A percentile compares a stretch with the other conserved stretches of the same genome.
Conservation (phyloP, 2,113 vertebrate species). For the Scomber colias region DNA sequence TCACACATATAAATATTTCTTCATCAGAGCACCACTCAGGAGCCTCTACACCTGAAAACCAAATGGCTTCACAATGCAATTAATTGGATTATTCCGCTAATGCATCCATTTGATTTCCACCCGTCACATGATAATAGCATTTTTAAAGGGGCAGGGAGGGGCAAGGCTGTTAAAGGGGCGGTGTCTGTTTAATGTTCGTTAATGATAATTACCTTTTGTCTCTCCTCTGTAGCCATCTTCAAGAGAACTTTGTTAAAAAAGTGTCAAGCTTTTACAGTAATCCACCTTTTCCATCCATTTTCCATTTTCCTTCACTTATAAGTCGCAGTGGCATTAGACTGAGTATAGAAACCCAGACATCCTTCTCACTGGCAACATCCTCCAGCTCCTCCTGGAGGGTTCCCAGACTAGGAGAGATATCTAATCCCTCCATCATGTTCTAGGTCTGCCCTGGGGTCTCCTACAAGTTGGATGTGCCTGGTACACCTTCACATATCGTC, state of each 20-base stretch:
- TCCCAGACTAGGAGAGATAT: no score
- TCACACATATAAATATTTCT: constrained; percentile 44
- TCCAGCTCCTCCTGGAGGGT: no score
- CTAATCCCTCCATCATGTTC: no score
- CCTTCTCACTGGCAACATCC: no score
- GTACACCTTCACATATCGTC: no score
- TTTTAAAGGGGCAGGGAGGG: constrained; percentile 23
- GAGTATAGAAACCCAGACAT: no score
- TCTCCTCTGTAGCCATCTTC: background rate
- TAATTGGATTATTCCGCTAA: constrained; percentile 58
- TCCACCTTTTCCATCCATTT: background rate
- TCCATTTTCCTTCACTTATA: no score
- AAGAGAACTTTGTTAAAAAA: constrained; percentile 6
- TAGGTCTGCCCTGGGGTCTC: no score
- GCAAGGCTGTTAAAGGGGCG: constrained; percentile 3
- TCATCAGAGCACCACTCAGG: constrained; percentile 42
- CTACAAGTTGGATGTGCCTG: no score
- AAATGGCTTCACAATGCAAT: constrained; percentile 42
- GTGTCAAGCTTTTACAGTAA: background rate
- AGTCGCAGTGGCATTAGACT: no score
- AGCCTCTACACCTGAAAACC: constrained; percentile 28
- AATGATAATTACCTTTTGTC: constrained; percentile 26
- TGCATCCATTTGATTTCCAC: constrained; percentile 49
- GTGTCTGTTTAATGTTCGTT: constrained; percentile 41
- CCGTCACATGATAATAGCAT: constrained; percentile 26